phyloP scores from a whole-genome alignment of 2,797 vertebrate species.

The Brachyrhaphis roseni region DNA sequence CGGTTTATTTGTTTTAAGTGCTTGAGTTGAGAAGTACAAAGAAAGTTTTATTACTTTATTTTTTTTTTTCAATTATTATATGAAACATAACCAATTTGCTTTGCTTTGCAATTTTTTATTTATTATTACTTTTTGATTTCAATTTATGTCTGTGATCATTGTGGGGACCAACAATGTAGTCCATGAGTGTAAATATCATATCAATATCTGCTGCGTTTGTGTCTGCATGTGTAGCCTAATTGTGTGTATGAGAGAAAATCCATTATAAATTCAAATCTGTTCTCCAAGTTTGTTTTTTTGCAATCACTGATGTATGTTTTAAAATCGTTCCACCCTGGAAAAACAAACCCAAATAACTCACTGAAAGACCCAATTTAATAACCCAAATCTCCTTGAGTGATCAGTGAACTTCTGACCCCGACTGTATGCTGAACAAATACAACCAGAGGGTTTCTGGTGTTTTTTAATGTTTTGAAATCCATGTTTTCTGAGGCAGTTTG shows the following conservation, averaged over 20 bases:
- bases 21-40: too few species aligned
- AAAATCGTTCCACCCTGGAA: neutral
- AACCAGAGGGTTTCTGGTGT: neutral
- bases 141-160: too few species aligned
- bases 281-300: neutral
- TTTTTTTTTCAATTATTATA: too few species aligned
- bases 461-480: neutral
- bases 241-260: neutral
- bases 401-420: neutral
- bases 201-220: neutral
- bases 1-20: too few species aligned
- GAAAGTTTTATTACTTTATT: too few species aligned
- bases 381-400: neutral
- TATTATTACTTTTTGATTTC: too few species aligned
- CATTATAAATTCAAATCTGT: neutral
- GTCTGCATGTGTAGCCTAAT: neutral
- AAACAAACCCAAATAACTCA: neutral
- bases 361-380: neutral
- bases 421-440: neutral
- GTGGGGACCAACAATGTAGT: too few species aligned
- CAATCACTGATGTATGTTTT: neutral
- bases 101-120: too few species aligned
- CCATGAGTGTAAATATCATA: neutral
- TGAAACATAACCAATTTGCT: too few species aligned
- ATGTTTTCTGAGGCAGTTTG: neutral